These are phyloP conservation scores for Herpetotheres cachinnans DNA, from an alignment of 2,113 vertebrate genomes.

Conservation along the genomic window DNA sequence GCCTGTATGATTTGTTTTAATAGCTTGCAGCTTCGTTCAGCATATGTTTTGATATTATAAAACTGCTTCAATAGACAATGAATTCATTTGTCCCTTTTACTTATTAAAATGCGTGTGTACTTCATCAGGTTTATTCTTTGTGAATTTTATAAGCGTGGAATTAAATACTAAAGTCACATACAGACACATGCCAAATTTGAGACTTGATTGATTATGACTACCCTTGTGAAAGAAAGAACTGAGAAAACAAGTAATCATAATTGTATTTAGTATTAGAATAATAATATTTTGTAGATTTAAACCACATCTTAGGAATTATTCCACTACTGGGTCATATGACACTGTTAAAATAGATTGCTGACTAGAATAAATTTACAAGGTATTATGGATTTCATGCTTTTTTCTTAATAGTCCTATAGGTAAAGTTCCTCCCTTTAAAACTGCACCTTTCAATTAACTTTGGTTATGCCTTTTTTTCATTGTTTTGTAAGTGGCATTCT, in stretches of 20 bases:
- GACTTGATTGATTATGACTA: not conserved
- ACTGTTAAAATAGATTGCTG: not conserved
- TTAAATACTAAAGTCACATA: not conserved
- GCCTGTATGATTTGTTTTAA: constrained; percentile 43
- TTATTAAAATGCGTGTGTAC: constrained; percentile 40
- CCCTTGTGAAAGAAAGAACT: not conserved
- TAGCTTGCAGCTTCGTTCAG: constrained; percentile 27
- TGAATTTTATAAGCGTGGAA: not conserved
- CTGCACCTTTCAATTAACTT: not conserved
- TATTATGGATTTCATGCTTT: not conserved
- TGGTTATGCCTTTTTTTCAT: not conserved
- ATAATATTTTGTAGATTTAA: not conserved
- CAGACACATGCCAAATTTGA: not conserved
- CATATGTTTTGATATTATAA: constrained; percentile 41
- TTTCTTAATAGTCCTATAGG: not conserved
- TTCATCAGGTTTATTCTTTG: constrained; percentile 48
- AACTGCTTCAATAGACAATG: constrained; percentile 53
- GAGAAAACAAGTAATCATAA: not conserved
- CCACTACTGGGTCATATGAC: not conserved
- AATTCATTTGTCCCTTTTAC: constrained; percentile 39
- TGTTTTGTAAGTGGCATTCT: not conserved
- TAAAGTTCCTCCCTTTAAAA: not conserved
- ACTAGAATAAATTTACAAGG: not conserved
- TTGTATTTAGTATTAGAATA: not conserved
- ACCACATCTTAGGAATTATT: not conserved